Percentiles rank a stretch among this genome's conserved stretches.
phyloP scores from a whole-genome alignment of 2,888 invertebrate species.

The Lithosia quadra region DNA sequence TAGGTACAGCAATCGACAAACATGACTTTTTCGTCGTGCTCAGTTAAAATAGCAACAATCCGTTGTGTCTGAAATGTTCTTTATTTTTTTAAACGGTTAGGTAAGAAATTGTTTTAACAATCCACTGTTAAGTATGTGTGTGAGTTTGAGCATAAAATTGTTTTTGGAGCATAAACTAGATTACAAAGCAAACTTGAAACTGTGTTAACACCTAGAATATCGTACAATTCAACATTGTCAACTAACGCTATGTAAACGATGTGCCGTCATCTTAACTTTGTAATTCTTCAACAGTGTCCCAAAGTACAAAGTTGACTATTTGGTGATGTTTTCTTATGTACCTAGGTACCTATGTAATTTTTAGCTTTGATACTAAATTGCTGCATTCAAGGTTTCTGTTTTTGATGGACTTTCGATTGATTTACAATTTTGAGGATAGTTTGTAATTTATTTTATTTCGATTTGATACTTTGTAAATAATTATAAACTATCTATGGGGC shows the following conservation, averaged over 20 bases:
- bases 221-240: background rate
- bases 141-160: background rate
- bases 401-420: too few species aligned
- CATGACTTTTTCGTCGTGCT: background rate
- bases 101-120: background rate
- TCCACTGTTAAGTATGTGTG: background rate
- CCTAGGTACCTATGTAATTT: too few species aligned
- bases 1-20: slow-evolving; percentile 5
- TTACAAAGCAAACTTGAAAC: background rate
- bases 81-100: background rate
- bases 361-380: too few species aligned
- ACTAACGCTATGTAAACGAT: background rate
- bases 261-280: background rate
- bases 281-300: too few species aligned
- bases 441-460: too few species aligned
- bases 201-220: background rate
- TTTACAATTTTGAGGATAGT: too few species aligned
- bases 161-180: background rate
- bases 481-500: too few species aligned
- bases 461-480: too few species aligned
- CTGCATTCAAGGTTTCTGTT: too few species aligned
- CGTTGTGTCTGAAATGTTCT: background rate
- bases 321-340: too few species aligned
- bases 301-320: too few species aligned
- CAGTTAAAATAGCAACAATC: slow-evolving; percentile 4